Conservation (phyloP, 1,140 invertebrate genomes). For the Hyles vespertilio region DNA sequence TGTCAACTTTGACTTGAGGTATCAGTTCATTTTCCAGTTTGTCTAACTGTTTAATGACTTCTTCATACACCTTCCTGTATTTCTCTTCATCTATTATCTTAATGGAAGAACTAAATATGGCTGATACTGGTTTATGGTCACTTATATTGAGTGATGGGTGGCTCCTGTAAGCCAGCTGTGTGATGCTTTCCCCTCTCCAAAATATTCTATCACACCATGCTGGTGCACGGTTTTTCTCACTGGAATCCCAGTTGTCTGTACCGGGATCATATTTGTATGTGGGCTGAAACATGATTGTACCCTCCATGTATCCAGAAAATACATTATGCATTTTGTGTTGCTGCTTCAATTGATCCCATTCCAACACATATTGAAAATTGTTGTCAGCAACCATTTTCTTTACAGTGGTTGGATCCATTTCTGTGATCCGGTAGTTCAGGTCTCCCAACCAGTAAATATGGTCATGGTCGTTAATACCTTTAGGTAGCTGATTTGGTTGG, state of each 20-base stretch:
- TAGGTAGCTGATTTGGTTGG: constrained; percentile 78
- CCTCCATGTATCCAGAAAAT: constrained; percentile 93
- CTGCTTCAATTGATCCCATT: constrained; percentile 90
- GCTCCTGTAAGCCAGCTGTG: constrained; percentile 88
- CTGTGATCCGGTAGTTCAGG: constrained; percentile 96
- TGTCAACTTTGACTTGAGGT: constrained; percentile 95
- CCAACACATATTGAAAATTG: constrained; percentile 82
- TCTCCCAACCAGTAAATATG: constrained; percentile 98
- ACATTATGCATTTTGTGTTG: constrained; percentile 85
- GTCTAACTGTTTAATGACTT: constrained; percentile 96
- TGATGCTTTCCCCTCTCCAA: constrained; percentile 85
- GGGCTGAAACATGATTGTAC: constrained; percentile 91
- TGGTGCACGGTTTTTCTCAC: constrained; percentile 95
- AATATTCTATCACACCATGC: constrained; percentile 99
- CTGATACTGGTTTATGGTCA: constrained; percentile 98
- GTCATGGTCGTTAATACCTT: constrained; percentile 95
- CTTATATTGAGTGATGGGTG: constrained; percentile 92
- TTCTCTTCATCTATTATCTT: constrained; percentile 90
- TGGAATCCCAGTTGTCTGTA: constrained; percentile 96
- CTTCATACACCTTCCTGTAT: constrained; percentile 94
- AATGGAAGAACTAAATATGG: constrained; percentile 86
- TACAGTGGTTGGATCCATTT: constrained; percentile 83
- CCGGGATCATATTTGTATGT: constrained; percentile 99
- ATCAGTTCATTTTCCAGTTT: constrained; percentile 97
- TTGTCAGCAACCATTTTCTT: constrained; percentile 83